These are phyloP conservation scores for Anagrus nilaparvatae DNA, from an alignment of 1,140 invertebrate genomes.

Conservation along the genomic window DNA sequence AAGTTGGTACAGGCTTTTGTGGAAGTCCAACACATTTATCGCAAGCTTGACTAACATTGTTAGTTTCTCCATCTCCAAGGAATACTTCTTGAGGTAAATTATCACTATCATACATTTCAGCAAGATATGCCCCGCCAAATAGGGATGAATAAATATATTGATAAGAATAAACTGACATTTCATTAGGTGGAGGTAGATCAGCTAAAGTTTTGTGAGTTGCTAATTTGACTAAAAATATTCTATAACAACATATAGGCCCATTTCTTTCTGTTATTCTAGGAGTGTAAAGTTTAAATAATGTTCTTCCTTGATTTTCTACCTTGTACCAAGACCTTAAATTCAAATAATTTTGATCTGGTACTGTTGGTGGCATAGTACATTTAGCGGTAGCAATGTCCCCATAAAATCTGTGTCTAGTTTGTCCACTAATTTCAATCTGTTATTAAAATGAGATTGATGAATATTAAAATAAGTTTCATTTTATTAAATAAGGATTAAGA, in stretches of 20 bases:
- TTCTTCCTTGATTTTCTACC: slow-evolving; percentile 53
- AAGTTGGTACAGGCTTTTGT: slow-evolving; percentile 34
- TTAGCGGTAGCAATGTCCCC: slow-evolving; percentile 50
- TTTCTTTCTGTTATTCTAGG: slow-evolving; percentile 72
- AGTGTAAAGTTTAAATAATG: slow-evolving; percentile 59
- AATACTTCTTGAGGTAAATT: slow-evolving; percentile 50
- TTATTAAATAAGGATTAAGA: too few species aligned
- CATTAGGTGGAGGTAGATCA: slow-evolving; percentile 55
- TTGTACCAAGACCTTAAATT: slow-evolving; percentile 60
- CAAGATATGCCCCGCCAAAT: slow-evolving; percentile 63
- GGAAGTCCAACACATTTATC: slow-evolving; percentile 42
- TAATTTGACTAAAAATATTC: slow-evolving; percentile 66
- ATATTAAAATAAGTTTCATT: too few species aligned
- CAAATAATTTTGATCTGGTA: slow-evolving; percentile 57
- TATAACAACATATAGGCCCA: slow-evolving; percentile 77
- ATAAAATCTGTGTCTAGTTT: slow-evolving; percentile 57
- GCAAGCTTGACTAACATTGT: slow-evolving; percentile 37
- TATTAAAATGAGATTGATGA: neutral
- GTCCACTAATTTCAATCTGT: slow-evolving; percentile 45
- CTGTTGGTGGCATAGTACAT: slow-evolving; percentile 57
- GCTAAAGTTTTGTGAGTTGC: slow-evolving; percentile 51
- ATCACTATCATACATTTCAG: slow-evolving; percentile 64
- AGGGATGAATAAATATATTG: slow-evolving; percentile 57
- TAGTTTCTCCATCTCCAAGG: slow-evolving; percentile 53
- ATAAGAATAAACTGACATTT: slow-evolving; percentile 59